Conservation (phyloP, 2,797 vertebrate genomes). For the Florisuga fusca region DNA sequence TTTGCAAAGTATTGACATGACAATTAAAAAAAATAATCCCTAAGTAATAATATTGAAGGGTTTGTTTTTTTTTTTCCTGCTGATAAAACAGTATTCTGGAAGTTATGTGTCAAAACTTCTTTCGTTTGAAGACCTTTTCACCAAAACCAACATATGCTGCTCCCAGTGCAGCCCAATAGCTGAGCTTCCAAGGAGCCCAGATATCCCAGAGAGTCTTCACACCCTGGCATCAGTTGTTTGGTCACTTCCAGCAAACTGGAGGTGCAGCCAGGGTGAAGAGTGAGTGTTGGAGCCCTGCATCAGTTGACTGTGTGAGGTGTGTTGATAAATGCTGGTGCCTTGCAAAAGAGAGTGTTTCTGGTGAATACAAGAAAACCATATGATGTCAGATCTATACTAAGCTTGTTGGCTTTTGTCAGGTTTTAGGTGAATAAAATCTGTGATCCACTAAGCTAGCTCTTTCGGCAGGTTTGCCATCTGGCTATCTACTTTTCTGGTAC, state of each 20-base stretch:
- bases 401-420: background rate
- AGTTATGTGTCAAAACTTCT: conserved; percentile 56
- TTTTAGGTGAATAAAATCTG: background rate
- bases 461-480: background rate
- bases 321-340: background rate
- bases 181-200: background rate
- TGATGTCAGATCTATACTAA: background rate
- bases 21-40: background rate
- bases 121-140: conserved; percentile 66
- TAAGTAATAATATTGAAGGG: conserved; percentile 39
- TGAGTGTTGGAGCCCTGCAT: fast-evolving
- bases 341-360: background rate
- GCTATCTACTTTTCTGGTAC: background rate
- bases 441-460: fast-evolving
- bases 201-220: background rate
- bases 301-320: background rate
- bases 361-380: background rate
- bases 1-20: background rate
- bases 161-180: conserved; percentile 15
- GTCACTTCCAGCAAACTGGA: background rate
- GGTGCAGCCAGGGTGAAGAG: background rate
- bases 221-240: background rate
- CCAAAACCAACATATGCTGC: background rate
- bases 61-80: conserved; percentile 35
- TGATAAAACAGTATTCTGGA: conserved; percentile 64